Conservation (phyloP, 2,888 invertebrate species). For the Anticlea derivata region DNA sequence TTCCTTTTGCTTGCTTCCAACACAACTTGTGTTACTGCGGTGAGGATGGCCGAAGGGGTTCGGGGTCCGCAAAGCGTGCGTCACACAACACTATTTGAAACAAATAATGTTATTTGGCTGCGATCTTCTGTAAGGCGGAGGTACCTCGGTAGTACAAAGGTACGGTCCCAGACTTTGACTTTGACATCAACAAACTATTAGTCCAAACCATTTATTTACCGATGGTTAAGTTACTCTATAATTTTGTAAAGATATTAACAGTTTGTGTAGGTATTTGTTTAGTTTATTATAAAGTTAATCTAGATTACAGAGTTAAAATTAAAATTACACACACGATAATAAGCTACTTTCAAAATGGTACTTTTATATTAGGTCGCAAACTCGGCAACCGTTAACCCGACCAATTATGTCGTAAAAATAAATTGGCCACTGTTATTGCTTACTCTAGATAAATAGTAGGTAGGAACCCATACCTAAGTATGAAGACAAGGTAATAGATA, state of each 20-base stretch:
- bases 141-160: too few relatives aligned
- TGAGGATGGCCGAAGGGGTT: too few relatives aligned
- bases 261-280: slow-evolving; percentile 20
- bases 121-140: too few relatives aligned
- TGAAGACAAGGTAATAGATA: too few relatives aligned
- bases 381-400: slow-evolving; percentile 17
- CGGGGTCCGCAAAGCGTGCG: too few relatives aligned
- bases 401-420: slow-evolving; percentile 32
- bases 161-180: too few relatives aligned
- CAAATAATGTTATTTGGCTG: too few relatives aligned
- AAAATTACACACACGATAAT: neutral
- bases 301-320: slow-evolving; percentile 3
- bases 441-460: slow-evolving; percentile 17
- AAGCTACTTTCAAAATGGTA: neutral
- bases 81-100: too few relatives aligned
- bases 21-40: too few relatives aligned
- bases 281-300: slow-evolving; percentile 16
- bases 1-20: too few relatives aligned
- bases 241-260: slow-evolving; percentile 21
- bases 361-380: slow-evolving; percentile 3
- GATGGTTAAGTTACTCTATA: slow-evolving; percentile 3
- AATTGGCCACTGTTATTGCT: slow-evolving; percentile 28
- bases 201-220: neutral
- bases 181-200: too few relatives aligned
- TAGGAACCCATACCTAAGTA: too few relatives aligned